These are phyloP conservation scores for Yponomeuta cagnagella DNA, from an alignment of 2,888 invertebrate genomes.

Conservation along the genomic window DNA sequence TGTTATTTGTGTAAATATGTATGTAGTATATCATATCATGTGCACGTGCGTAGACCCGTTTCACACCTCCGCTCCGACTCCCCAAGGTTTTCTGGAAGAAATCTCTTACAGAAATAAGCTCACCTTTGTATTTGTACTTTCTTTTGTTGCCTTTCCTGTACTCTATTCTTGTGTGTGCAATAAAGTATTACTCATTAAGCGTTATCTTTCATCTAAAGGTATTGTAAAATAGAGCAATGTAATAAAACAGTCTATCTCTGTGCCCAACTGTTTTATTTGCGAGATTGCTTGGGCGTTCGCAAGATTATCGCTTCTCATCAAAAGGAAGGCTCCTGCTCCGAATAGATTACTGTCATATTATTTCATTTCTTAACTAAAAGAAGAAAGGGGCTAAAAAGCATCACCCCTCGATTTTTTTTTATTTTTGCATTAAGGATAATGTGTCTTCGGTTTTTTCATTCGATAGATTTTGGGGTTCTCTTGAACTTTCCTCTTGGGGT, in stretches of 20 bases:
- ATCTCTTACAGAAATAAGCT: too few relatives aligned
- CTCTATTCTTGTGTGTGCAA: too few relatives aligned
- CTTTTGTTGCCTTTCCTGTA: too few relatives aligned
- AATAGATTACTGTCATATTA: slow-evolving; percentile 56
- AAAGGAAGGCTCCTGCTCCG: slow-evolving; percentile 36
- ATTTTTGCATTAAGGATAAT: slow-evolving; percentile 4
- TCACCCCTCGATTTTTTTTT: slow-evolving; percentile 51
- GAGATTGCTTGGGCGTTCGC: slow-evolving; percentile 53
- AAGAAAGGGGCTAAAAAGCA: slow-evolving; percentile 26
- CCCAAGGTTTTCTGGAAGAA: too few relatives aligned
- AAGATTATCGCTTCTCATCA: slow-evolving; percentile 34
- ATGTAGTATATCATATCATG: too few relatives aligned
- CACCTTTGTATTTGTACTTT: too few relatives aligned
- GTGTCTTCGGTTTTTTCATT: slow-evolving; percentile 6
- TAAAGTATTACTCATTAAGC: neutral
- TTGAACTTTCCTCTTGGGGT: too few relatives aligned
- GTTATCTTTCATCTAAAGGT: neutral
- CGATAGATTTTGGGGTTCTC: neutral
- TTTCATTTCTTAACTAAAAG: slow-evolving; percentile 34
- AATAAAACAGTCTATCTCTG: slow-evolving; percentile 6
- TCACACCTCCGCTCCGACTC: too few relatives aligned
- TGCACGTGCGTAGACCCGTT: too few relatives aligned
- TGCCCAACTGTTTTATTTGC: slow-evolving; percentile 11
- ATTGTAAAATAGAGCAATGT: neutral
- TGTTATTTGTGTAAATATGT: too few relatives aligned